Evolutionary conservation across 1,140 invertebrate species (phyloP), one percentile per base, ranked within the genome.

Genomic region (Thaumatotibia leucotreta): DNA sequence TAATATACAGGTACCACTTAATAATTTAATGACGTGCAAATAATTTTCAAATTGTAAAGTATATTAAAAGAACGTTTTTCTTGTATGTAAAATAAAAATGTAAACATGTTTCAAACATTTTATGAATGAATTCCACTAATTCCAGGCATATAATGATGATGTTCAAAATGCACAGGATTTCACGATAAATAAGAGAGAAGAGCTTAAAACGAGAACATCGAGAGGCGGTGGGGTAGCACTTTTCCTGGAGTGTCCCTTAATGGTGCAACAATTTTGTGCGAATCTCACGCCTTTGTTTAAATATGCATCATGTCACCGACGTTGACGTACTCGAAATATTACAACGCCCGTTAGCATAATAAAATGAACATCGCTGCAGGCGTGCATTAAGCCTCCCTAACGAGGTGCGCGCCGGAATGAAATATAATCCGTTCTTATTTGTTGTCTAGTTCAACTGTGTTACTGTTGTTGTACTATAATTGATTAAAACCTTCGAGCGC

Each of bases 321-420:
- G 82, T 76, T 88, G 84, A 86, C 84, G 86, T 85, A 82, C 83
- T 88, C 84, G 75, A 88, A 87, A 90, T 84, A 88, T 86, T 86
- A 87, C 80, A 87, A 80, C 83, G 80, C 75, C 83, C 78, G 83
- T 87, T 85, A 83, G 88, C 84, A 88, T 90, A 88, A 90, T 90
- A 85, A 83, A 82, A 86, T 75, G 83, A 84, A 78, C 83, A 82
- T 77, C 81, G 84, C 83, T 83, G 72, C 82, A 73, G 82, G 84
- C 84, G 79, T 79, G 84, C 87, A 90, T 90, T 87, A 90, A 88
- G 80, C 78, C 85, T 76, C 79, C 79, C 82, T 90, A 88, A 88
- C 82, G 82, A 90, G 84, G 76, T 82, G 76, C 75, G 76, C 79
- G 64, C 66, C 70, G 74, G 81, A 84, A 87, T 87, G 80, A 85